Evolutionary conservation across 2,797 vertebrate genomes (phyloP).

Genomic region (Oophaga sylvatica): DNA sequence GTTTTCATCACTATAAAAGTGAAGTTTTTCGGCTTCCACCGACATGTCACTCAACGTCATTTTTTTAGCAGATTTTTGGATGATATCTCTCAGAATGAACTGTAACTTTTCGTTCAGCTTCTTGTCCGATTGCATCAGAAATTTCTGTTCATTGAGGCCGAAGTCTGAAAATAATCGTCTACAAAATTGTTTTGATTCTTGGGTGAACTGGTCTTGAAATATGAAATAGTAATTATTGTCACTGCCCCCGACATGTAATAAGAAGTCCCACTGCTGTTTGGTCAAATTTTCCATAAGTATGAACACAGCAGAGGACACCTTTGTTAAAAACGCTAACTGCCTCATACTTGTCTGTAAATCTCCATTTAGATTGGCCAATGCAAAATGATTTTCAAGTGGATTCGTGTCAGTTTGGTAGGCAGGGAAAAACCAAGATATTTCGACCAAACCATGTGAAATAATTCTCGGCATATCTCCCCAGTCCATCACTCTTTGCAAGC

Average conservation of each 20-base stretch:
- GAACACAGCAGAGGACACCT: slow-evolving; percentile 79
- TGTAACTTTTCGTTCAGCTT: background rate
- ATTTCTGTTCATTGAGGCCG: background rate
- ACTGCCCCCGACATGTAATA: background rate
- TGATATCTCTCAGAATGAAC: slow-evolving; percentile 53
- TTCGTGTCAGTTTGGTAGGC: slow-evolving; percentile 71
- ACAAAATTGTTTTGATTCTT: background rate
- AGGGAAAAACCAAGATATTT: slow-evolving; percentile 81
- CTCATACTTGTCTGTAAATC: slow-evolving; percentile 74
- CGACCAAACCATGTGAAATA: slow-evolving; percentile 76
- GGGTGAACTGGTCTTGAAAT: slow-evolving; percentile 33
- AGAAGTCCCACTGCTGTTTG: background rate
- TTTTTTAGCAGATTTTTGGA: slow-evolving; percentile 68
- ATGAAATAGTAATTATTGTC: background rate
- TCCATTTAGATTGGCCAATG: slow-evolving; percentile 79
- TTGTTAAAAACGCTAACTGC: slow-evolving; percentile 75
- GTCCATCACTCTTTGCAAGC: slow-evolving; percentile 76
- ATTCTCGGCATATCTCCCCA: slow-evolving; percentile 71
- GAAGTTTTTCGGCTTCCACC: background rate
- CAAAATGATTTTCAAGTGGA: slow-evolving; percentile 74
- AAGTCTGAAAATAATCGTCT: background rate
- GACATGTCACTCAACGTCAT: slow-evolving; percentile 1
- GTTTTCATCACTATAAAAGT: slow-evolving; percentile 17
- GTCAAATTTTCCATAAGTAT: slow-evolving; percentile 75
- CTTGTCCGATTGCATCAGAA: background rate